These are phyloP conservation scores for Stomorhina lunata DNA, from an alignment of 2,888 invertebrate genomes.

Conservation along the genomic window DNA sequence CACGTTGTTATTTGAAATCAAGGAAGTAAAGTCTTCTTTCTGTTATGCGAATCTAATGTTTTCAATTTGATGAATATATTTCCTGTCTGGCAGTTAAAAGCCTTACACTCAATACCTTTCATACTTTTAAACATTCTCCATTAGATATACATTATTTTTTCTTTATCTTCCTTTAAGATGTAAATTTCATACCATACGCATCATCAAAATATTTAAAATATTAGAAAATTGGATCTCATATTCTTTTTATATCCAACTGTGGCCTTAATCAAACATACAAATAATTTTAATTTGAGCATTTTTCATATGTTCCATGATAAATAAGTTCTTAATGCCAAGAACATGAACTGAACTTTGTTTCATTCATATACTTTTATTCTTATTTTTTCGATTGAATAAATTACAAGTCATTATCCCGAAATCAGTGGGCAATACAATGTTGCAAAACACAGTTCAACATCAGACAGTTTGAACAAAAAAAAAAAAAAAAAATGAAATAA, in stretches of 20 bases:
- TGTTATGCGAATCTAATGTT: too few species aligned
- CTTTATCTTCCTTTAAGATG: not conserved
- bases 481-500: not conserved
- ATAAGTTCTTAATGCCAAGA: not conserved
- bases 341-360: not conserved
- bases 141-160: not conserved
- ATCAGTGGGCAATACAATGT: conserved; percentile 59
- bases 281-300: conserved; percentile 47
- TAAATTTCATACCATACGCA: not conserved
- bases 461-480: not conserved
- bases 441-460: conserved; percentile 41
- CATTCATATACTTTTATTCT: not conserved
- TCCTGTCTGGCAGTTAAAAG: too few species aligned
- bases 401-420: conserved; percentile 54
- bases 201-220: too few species aligned
- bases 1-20: too few species aligned
- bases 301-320: conserved; percentile 13
- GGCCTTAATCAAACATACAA: conserved; percentile 24
- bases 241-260: not conserved
- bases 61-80: too few species aligned
- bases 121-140: not conserved
- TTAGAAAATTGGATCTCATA: too few species aligned
- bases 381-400: conserved; percentile 42
- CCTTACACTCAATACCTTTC: too few species aligned
- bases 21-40: too few species aligned